Base-by-base conservation (phyloP, 2,797 vertebrate genomes). In the Triplophysa bombifrons region DNA sequence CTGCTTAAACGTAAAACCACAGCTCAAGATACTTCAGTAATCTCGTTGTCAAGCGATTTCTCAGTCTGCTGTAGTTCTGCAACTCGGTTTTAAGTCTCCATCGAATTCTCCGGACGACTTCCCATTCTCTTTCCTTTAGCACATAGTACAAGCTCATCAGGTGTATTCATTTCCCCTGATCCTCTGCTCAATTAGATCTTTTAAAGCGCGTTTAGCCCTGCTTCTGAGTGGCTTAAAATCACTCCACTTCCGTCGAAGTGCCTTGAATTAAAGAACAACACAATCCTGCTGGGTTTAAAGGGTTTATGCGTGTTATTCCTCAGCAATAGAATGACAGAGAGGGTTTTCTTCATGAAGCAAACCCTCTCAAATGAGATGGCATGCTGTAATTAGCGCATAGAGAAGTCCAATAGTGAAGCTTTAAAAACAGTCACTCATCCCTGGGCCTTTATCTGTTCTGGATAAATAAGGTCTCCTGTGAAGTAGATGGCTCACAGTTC, bases 301-400 rank as follows among this genome's bases (percentile, higher is more conserved):
- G 92, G 91, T 94, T 93, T 94, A 93, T 91, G 88, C 90, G 86
- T 93, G 93, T 94, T 94, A 93, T 93, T 93, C 90, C 91, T 89
- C 88, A 82, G 90, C 91, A 91, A 91, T 92, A 90, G 88, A 87
- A 91, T 85, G 87, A 85, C 88, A 91, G 91, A 92, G 88, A 91
- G 90, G 87, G 88, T 87, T 89, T 84, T 90, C 90, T 92, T 93
- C 91, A 94, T 95, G 91, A 94, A 92, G 92, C 93, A 93, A 94
- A 93, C 93, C 93, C 92, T 93, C 93, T 93, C 86, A 92, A 93
- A 93, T 92, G 91, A 91, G 91, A 93, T 92, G 93, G 91, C 88
- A 82, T 87, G 88, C 88, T 88, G 91, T 94, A 95, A 95, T 95
- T 94, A 94, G 92, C 88, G 90, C 88, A 87, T 87, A 87, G 90